Percentiles rank a stretch among this genome's conserved stretches.
Evolutionary conservation across 2,888 invertebrate species (phyloP).

Genomic region (Itoplectis maculator): DNA sequence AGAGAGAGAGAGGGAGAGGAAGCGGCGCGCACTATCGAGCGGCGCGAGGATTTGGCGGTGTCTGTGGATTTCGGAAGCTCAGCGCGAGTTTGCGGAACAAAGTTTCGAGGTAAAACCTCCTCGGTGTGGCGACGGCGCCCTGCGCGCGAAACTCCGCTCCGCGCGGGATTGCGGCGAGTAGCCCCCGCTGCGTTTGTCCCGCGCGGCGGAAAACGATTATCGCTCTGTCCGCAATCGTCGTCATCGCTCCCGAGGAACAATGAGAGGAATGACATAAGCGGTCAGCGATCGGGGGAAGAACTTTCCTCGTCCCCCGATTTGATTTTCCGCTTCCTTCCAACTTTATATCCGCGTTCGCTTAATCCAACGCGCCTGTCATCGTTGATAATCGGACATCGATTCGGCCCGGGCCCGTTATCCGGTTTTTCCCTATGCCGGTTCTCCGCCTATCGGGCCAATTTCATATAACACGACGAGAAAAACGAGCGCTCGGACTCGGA

Average conservation of each 20-base stretch:
- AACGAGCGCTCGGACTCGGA: neutral
- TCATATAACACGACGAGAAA: constrained; percentile 5
- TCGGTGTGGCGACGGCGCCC: neutral
- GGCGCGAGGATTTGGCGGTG: constrained; percentile 1
- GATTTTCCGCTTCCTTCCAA: constrained; percentile 33
- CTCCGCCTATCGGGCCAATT: neutral
- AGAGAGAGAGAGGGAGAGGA: no score
- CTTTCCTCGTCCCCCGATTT: constrained; percentile 43
- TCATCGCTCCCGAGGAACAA: constrained; percentile 46
- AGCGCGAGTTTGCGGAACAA: constrained; percentile 28
- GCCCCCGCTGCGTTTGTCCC: constrained; percentile 36
- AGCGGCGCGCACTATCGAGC: constrained; percentile 28
- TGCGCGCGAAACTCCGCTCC: constrained; percentile 18
- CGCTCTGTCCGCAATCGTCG: constrained; percentile 37
- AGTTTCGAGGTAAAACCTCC: constrained; percentile 29
- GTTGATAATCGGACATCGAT: constrained; percentile 63
- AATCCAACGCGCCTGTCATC: constrained; percentile 38
- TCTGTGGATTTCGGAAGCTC: neutral
- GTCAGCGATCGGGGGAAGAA: constrained; percentile 50
- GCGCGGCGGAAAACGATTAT: constrained; percentile 54
- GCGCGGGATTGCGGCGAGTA: constrained; percentile 17
- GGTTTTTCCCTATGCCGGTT: neutral
- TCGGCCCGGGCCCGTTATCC: constrained; percentile 45
- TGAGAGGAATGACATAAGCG: constrained; percentile 58
- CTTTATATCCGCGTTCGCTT: neutral